phyloP scores from a whole-genome alignment of 2,113 vertebrate species.

The Accipiter virgatus region DNA sequence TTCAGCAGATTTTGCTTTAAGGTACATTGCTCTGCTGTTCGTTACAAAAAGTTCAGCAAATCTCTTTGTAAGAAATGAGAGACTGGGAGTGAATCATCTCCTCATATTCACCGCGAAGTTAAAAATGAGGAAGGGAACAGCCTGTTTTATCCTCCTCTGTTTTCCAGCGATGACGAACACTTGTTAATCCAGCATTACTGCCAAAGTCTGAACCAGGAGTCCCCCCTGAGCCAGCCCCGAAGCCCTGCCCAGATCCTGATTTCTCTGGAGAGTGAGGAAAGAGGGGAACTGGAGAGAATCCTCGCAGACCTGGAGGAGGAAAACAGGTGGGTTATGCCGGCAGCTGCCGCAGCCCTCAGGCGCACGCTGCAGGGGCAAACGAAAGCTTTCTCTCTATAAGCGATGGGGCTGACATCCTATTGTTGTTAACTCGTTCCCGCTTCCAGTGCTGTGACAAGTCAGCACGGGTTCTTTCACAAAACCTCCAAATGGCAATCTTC shows the following conservation, averaged over 20 bases:
- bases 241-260: conserved; percentile 98
- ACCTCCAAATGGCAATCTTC: neutral
- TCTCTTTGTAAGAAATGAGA: neutral
- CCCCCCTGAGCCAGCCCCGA: conserved; percentile 89
- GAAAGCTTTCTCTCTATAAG: neutral
- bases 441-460: neutral
- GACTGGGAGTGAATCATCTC: neutral
- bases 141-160: conserved; percentile 42
- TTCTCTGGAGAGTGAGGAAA: conserved; percentile 98
- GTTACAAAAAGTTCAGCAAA: neutral
- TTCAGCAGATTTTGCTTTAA: conserved; percentile 14
- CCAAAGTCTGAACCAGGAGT: conserved; percentile 99
- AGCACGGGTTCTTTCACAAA: neutral
- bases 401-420: neutral
- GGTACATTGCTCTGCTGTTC: conserved; percentile 22
- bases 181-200: conserved; percentile 99
- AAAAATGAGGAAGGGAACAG: conserved; percentile 52
- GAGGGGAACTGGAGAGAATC: conserved; percentile 96
- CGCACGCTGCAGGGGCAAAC: accelerated
- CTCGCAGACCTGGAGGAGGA: conserved; percentile 96
- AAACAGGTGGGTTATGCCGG: conserved; percentile 82
- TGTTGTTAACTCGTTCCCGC: neutral
- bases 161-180: conserved; percentile 96
- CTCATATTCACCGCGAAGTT: neutral
- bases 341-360: neutral